Evolutionary conservation across 2,888 invertebrate species (phyloP), one percentile per base, ranked within the genome.

Genomic region (Chesias legatella): DNA sequence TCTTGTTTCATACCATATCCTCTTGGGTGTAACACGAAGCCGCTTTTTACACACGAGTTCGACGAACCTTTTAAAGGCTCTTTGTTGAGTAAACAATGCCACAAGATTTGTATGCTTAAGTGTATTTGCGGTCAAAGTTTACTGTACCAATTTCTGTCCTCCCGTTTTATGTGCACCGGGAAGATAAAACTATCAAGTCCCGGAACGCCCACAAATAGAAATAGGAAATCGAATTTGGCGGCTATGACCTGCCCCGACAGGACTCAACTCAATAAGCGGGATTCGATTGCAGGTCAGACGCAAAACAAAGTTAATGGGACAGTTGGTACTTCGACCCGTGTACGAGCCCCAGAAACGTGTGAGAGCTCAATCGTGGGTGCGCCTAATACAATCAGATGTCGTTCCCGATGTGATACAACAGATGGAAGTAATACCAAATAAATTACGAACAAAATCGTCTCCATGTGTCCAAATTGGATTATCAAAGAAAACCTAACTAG

Each of bases 11-110:
- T 62, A 56, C 60, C 53, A 66, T 63, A 62, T 64, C 62, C 59
- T 56, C 51, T 44, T 60, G 52, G 60, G 46, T 36, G 51, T 51
- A 26, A 58, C 66, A 58, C 51, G n/a, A 54, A 56, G 54, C 52
- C 53, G 66, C 60, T 67, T 74, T 72, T 74, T 68, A 64, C 56
- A 62, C 57, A 43, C 55, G 67, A 66, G 79, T 65, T 79, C 70
- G 54, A 62, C 57, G 79, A 77, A 73, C 80, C 67, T 65, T 68
- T 68, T 64, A 63, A 66, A 62, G 63, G 61, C 63, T 65, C 61
- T 68, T 71, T 72, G 72, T 73, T 63, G 63, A 53, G 67, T 75
- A 76, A 79, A 79, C 78, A 79, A 67, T 65, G 67, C 61, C 42
- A 48, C 40, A 45, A 60, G 60, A 66, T 69, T 66, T 63, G 61